These are phyloP conservation scores for Xiphorhynchus elegans DNA, from an alignment of 2,113 vertebrate genomes.

Conservation along the genomic window DNA sequence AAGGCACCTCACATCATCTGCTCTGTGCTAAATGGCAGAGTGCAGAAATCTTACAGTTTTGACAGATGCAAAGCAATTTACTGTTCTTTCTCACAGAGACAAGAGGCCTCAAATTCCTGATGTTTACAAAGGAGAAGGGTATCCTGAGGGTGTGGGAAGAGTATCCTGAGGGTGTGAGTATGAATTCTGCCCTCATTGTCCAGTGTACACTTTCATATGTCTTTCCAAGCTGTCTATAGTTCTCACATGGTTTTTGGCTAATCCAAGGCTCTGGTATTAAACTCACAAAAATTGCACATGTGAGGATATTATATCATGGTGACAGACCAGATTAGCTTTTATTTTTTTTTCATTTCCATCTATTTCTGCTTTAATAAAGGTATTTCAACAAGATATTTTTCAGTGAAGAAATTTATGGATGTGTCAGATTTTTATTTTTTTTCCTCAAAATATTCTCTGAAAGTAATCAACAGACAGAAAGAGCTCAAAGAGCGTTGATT, in stretches of 20 bases:
- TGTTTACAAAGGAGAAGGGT: background rate
- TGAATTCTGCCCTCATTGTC: background rate
- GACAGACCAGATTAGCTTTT: background rate
- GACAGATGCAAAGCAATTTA: background rate
- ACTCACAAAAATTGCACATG: background rate
- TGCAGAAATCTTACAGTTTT: background rate
- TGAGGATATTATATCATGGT: background rate
- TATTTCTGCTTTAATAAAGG: background rate
- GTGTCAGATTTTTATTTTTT: background rate
- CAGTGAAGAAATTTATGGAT: background rate
- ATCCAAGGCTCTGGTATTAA: background rate
- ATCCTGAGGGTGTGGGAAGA: background rate
- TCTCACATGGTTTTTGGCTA: background rate
- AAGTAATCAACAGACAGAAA: background rate
- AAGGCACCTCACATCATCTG: background rate
- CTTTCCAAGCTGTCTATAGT: background rate
- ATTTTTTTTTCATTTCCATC: rapidly evolving
- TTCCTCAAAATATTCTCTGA: background rate
- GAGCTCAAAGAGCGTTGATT: background rate
- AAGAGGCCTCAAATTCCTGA: background rate
- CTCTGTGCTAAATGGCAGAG: background rate
- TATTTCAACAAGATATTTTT: background rate
- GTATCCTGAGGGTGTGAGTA: background rate
- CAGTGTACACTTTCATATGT: background rate
- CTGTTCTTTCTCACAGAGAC: background rate